Evolutionary conservation across 1,140 invertebrate genomes (phyloP).

Genomic region (Vanessa tameamea): DNA sequence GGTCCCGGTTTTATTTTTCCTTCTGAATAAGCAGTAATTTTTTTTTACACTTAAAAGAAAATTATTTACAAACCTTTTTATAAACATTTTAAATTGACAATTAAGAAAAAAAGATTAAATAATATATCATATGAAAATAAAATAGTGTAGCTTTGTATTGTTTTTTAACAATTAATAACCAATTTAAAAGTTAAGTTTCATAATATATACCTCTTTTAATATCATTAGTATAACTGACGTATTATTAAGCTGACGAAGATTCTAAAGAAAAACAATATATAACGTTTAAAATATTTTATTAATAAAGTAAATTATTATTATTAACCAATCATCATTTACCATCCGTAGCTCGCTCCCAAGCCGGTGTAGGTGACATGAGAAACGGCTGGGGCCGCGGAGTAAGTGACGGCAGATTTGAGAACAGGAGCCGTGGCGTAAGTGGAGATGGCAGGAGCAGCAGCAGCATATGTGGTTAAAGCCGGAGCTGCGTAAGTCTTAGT

Average conservation of each 20-base stretch:
- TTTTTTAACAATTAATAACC: too few relatives aligned
- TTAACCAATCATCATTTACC: constrained; percentile 26
- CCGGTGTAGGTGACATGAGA: constrained; percentile 45
- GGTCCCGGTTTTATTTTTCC: too few relatives aligned
- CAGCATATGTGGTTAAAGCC: constrained; percentile 19
- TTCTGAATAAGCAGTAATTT: too few relatives aligned
- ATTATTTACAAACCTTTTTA: too few relatives aligned
- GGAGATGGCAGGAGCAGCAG: constrained; percentile 29
- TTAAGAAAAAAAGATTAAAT: too few relatives aligned
- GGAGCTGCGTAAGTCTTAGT: constrained; percentile 41
- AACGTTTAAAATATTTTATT: constrained; percentile 9
- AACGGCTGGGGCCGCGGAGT: constrained; percentile 41
- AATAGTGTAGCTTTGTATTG: too few relatives aligned
- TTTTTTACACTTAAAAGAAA: too few relatives aligned
- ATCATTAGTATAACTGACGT: too few relatives aligned
- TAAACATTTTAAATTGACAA: too few relatives aligned
- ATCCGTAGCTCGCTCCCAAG: constrained; percentile 40
- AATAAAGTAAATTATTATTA: background rate
- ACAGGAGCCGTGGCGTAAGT: constrained; percentile 41
- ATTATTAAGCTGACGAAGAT: background rate
- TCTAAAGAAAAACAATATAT: background rate
- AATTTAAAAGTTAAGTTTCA: too few relatives aligned
- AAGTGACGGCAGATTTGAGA: constrained; percentile 34
- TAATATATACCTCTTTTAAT: too few relatives aligned
- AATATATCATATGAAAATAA: too few relatives aligned